A percentile compares a stretch with the other conserved stretches of the same genome.
phyloP scores from a whole-genome alignment of 1,140 invertebrate species.

The Centruroides sculpturatus region DNA sequence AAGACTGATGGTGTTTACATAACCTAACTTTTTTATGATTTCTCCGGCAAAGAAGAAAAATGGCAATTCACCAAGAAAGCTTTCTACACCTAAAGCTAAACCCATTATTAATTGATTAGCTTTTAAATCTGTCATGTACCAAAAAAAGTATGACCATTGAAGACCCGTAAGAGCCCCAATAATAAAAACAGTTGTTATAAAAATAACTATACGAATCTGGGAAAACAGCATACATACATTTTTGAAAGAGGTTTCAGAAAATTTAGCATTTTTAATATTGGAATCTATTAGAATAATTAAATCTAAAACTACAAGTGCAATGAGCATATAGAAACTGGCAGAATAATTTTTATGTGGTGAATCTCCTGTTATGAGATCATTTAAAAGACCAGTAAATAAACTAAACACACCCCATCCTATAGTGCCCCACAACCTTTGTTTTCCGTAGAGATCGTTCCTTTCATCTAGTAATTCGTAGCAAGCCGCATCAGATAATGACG shows the following conservation, averaged over 20 bases:
- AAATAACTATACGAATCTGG: constrained; percentile 46
- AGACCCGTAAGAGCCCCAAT: constrained; percentile 70
- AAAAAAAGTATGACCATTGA: constrained; percentile 69
- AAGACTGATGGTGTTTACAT: constrained; percentile 33
- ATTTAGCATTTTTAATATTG: constrained; percentile 7
- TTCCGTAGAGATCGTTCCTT: constrained; percentile 42
- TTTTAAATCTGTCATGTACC: constrained; percentile 22
- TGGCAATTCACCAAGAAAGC: constrained; percentile 71
- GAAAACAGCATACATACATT: constrained; percentile 44
- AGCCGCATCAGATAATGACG: constrained; percentile 18
- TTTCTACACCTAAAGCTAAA: constrained; percentile 56
- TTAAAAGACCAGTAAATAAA: constrained; percentile 9
- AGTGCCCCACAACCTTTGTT: constrained; percentile 54
- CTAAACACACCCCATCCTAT: constrained; percentile 19
- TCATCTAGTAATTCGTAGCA: constrained; percentile 13
- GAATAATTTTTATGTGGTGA: constrained; percentile 56
- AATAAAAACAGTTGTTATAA: constrained; percentile 58
- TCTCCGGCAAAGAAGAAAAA: constrained; percentile 71
- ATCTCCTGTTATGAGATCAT: constrained; percentile 3
- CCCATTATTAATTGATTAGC: constrained; percentile 56
- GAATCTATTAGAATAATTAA: constrained; percentile 35
- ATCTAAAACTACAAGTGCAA: constrained; percentile 30
- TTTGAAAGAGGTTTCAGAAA: constrained; percentile 12
- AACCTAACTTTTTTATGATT: constrained; percentile 66
- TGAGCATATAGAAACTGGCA: constrained; percentile 42